Evolutionary conservation across 1,140 invertebrate genomes (phyloP).

Genomic region (Cephus cinctus): DNA sequence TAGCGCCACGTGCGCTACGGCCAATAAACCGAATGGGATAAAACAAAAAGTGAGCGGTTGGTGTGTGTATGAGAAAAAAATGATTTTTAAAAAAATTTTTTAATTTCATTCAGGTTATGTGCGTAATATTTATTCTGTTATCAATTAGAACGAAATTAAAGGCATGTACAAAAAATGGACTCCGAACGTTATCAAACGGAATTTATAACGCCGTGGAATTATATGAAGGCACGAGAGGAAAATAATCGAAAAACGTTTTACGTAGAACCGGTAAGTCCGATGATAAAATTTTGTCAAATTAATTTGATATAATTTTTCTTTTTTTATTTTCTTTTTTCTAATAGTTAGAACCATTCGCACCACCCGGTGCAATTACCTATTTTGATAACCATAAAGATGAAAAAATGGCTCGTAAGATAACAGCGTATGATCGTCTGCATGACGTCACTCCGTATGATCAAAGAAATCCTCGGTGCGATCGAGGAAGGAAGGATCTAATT

Average conservation of each 20-base stretch:
- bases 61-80: no score
- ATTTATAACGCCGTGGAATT: conserved; percentile 31
- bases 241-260: conserved; percentile 20
- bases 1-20: no score
- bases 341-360: conserved; percentile 29
- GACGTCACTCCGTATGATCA: conserved; percentile 29
- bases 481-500: conserved; percentile 23
- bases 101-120: no score
- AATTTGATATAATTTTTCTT: neutral
- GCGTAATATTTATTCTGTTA: no score
- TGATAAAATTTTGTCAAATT: neutral
- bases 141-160: no score
- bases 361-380: conserved; percentile 31
- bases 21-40: no score
- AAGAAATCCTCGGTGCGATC: conserved; percentile 33
- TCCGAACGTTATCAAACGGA: no score
- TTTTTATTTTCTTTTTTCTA: neutral
- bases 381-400: conserved; percentile 26
- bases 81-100: no score
- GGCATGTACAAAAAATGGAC: no score
- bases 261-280: conserved; percentile 17
- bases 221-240: conserved; percentile 24
- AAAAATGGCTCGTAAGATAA: conserved; percentile 15
- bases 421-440: conserved; percentile 38
- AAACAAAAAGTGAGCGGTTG: no score